Conservation (phyloP, 1,140 invertebrate species). For the Linepithema humile region DNA sequence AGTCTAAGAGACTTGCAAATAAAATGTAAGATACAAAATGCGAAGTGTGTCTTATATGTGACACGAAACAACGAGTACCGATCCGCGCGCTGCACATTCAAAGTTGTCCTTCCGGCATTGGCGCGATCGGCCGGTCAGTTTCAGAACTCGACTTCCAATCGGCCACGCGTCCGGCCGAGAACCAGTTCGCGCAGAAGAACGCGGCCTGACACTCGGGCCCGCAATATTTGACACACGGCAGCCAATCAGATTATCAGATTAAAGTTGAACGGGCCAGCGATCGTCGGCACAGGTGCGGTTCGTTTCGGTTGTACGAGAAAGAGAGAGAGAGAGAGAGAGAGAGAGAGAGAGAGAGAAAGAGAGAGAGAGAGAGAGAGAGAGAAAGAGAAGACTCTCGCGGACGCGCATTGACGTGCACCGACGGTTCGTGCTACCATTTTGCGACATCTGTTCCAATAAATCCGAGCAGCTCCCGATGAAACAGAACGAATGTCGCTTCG, state of each 20-base stretch:
- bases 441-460: constrained; percentile 50
- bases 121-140: constrained; percentile 56
- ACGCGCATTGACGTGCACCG: constrained; percentile 11
- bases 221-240: constrained; percentile 82
- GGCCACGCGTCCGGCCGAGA: constrained; percentile 69
- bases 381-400: constrained; percentile 15
- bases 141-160: constrained; percentile 59
- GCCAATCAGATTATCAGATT: constrained; percentile 83
- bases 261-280: constrained; percentile 73
- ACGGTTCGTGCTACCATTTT: constrained; percentile 5
- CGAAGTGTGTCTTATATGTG: constrained; percentile 9
- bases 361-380: background rate
- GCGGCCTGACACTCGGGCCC: constrained; percentile 73
- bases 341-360: constrained; percentile 23
- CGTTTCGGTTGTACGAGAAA: constrained; percentile 23
- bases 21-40: constrained; percentile 5
- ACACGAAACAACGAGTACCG: constrained; percentile 37
- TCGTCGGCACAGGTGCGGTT: constrained; percentile 69
- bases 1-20: background rate
- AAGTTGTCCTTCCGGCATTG: constrained; percentile 43
- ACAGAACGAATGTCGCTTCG: background rate
- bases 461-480: background rate
- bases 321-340: background rate
- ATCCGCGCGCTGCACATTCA: constrained; percentile 23
- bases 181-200: constrained; percentile 74